These are phyloP conservation scores for Euzophera pinguis DNA, from an alignment of 2,888 invertebrate species.

Conservation along the genomic window DNA sequence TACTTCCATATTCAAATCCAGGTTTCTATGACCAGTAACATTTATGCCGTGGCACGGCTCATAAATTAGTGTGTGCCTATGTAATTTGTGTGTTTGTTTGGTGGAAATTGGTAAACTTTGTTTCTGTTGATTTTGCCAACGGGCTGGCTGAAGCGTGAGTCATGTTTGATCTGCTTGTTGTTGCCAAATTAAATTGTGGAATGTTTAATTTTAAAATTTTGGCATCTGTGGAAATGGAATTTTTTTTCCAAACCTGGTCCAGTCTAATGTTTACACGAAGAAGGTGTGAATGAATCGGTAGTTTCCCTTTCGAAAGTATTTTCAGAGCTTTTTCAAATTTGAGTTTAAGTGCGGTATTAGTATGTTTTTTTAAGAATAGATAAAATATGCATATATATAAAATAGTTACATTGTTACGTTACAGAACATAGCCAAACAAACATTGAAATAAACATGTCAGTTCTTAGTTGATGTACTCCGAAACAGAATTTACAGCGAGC, in stretches of 20 bases:
- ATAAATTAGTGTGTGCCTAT: conserved; percentile 1
- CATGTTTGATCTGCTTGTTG: neutral
- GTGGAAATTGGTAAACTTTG: conserved; percentile 2
- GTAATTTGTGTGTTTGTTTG: conserved; percentile 6
- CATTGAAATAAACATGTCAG: conserved; percentile 1
- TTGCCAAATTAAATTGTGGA: conserved; percentile 1
- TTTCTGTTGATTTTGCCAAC: neutral
- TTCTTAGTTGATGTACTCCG: neutral
- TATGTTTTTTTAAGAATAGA: no score
- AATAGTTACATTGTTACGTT: neutral
- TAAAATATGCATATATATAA: no score
- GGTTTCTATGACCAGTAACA: conserved; percentile 1
- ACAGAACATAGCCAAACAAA: neutral
- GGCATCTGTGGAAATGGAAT: neutral
- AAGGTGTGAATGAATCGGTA: no score
- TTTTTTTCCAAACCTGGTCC: no score
- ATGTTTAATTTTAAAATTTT: neutral
- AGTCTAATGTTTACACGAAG: no score
- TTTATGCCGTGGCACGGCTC: conserved; percentile 21
- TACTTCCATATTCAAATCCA: neutral
- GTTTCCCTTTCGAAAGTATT: no score
- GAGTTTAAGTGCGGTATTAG: no score
- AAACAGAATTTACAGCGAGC: neutral
- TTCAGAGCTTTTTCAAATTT: no score
- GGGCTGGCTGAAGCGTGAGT: neutral